Evolutionary conservation across 2,888 invertebrate species (phyloP).

Genomic region (Apodemia hepburni): DNA sequence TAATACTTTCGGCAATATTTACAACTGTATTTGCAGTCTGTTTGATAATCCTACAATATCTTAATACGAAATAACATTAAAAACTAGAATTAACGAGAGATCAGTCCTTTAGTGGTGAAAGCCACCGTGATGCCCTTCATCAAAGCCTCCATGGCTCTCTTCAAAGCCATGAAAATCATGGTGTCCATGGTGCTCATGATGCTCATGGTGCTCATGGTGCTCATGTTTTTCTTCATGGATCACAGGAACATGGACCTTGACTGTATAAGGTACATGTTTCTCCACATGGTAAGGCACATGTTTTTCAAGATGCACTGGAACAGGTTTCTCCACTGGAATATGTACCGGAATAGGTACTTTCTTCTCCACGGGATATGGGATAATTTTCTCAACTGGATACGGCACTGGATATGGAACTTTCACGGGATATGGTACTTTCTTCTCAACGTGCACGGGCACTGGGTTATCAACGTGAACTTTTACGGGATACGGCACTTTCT

Average conservation of each 20-base stretch:
- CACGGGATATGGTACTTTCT: conserved; percentile 87
- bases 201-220: conserved; percentile 42
- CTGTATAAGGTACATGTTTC: conserved; percentile 51
- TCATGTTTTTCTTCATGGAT: conserved; percentile 69
- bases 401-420: conserved; percentile 87
- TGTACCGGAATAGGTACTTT: conserved; percentile 84
- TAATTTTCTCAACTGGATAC: conserved; percentile 83
- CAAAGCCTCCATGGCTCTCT: conserved; percentile 30
- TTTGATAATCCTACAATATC: conserved; percentile 49
- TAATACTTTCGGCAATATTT: conserved; percentile 75
- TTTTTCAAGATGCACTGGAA: conserved; percentile 83
- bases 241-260: conserved; percentile 85
- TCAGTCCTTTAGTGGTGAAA: conserved; percentile 70
- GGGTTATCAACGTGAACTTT: conserved; percentile 84
- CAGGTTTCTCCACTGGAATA: conserved; percentile 80
- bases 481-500: conserved; percentile 85
- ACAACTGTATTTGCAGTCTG: conserved; percentile 54
- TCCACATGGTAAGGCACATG: conserved; percentile 83
- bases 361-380: conserved; percentile 84
- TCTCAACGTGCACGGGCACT: conserved; percentile 87
- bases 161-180: conserved; percentile 34
- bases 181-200: conserved; percentile 29
- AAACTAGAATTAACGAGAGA: conserved; percentile 70
- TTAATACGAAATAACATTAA: conserved; percentile 74
- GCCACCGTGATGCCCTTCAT: conserved; percentile 35